These are phyloP conservation scores for Apodemia zela DNA, from an alignment of 2,888 invertebrate genomes.

Conservation along the genomic window DNA sequence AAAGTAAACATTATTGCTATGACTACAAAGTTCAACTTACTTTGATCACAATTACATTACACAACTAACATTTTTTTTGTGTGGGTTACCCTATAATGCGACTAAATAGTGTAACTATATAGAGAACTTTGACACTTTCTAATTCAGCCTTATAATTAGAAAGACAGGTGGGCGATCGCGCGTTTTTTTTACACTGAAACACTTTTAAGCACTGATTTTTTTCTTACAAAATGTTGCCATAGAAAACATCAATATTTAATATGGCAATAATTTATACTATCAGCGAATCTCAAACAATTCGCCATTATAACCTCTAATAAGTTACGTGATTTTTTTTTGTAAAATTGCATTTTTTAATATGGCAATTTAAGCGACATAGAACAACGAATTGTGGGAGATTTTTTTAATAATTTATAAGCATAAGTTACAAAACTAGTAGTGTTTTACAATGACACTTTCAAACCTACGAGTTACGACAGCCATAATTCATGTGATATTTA, in stretches of 20 bases:
- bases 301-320: background rate
- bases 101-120: conserved; percentile 40
- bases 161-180: conserved; percentile 66
- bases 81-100: conserved; percentile 37
- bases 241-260: conserved; percentile 20
- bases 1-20: conserved; percentile 66
- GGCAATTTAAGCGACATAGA: conserved; percentile 21
- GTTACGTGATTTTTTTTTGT: conserved; percentile 4
- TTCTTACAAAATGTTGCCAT: conserved; percentile 25
- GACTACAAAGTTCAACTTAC: conserved; percentile 67
- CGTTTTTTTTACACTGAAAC: conserved; percentile 27
- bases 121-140: conserved; percentile 66
- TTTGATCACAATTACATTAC: conserved; percentile 66
- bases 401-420: conserved; percentile 25
- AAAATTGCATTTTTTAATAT: conserved; percentile 21
- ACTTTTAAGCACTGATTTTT: conserved; percentile 24
- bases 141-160: conserved; percentile 79
- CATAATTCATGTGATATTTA: conserved; percentile 28
- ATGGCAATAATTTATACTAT: conserved; percentile 19
- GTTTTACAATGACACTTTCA: conserved; percentile 25
- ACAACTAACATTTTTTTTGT: conserved; percentile 41
- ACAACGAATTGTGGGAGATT: conserved; percentile 5
- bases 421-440: conserved; percentile 26
- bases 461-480: conserved; percentile 22
- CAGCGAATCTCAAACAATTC: conserved; percentile 4